Conservation (phyloP, 2,797 vertebrate species). For the Rhynchonycteris naso region DNA sequence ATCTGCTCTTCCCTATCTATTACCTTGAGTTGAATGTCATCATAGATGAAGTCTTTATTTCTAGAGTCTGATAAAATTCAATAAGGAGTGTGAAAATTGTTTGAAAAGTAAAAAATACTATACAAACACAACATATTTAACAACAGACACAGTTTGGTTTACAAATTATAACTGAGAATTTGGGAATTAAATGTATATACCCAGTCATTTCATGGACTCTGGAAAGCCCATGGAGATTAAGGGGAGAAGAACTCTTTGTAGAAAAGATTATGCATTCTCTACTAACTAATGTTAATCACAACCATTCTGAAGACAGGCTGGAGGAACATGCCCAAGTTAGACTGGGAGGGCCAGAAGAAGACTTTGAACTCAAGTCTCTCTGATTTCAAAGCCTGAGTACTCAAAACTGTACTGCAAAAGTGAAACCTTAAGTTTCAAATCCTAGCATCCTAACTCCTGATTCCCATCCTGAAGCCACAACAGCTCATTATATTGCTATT, state of each 20-base stretch:
- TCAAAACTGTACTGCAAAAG: not conserved
- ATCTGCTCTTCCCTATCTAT: not conserved
- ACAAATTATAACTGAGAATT: not conserved
- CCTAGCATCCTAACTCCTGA: not conserved
- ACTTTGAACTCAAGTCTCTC: not conserved
- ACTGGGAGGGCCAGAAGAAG: not conserved
- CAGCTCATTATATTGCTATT: not conserved
- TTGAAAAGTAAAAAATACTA: not conserved
- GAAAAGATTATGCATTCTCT: not conserved
- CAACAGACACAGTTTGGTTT: not conserved
- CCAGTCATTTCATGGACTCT: not conserved
- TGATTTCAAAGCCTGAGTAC: not conserved
- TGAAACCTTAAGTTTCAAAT: not conserved
- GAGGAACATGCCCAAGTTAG: not conserved
- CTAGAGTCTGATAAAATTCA: constrained; percentile 1
- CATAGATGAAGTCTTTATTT: not conserved
- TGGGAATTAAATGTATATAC: not conserved
- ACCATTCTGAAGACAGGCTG: not conserved
- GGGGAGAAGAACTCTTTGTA: not conserved
- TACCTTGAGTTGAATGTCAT: not conserved
- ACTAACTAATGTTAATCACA: not conserved
- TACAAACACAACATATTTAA: not conserved
- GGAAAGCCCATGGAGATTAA: not conserved
- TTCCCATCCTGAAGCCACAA: not conserved
- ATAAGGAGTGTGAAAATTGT: not conserved